phyloP scores from a whole-genome alignment of 2,113 vertebrate genomes.

The Siniperca knerii region DNA sequence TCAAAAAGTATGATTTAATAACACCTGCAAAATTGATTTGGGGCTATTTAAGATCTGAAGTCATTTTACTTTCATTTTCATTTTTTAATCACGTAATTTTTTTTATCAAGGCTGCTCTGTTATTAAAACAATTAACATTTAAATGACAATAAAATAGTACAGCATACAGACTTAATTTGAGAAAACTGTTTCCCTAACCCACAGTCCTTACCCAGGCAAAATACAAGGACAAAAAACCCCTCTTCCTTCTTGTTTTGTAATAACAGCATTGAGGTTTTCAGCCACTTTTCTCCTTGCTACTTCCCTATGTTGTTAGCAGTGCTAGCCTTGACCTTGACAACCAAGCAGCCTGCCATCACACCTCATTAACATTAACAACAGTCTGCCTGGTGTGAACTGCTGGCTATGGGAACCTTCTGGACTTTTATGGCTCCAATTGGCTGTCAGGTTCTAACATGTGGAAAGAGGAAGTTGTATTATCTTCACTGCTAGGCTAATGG shows the following conservation, averaged over 20 bases:
- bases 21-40: not conserved
- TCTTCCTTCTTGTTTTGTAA: not conserved
- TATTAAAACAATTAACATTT: not conserved
- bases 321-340: constrained; percentile 79
- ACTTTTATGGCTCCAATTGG: constrained; percentile 76
- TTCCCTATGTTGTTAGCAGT: constrained; percentile 20
- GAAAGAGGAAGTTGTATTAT: constrained; percentile 78
- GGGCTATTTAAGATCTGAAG: not conserved
- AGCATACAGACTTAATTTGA: not conserved
- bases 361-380: constrained; percentile 79
- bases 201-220: not conserved
- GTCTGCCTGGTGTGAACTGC: constrained; percentile 70
- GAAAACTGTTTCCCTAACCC: not conserved
- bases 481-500: constrained; percentile 72
- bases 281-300: constrained; percentile 13
- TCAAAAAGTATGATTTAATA: not conserved
- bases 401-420: constrained; percentile 72
- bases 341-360: constrained; percentile 69
- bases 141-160: not conserved
- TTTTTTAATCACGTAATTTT: not conserved
- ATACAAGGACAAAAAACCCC: not conserved
- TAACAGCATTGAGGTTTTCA: not conserved
- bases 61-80: not conserved
- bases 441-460: constrained; percentile 75
- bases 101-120: not conserved